These are phyloP conservation scores for Shinisaurus crocodilurus DNA, from an alignment of 2,113 vertebrate genomes.

Conservation along the genomic window DNA sequence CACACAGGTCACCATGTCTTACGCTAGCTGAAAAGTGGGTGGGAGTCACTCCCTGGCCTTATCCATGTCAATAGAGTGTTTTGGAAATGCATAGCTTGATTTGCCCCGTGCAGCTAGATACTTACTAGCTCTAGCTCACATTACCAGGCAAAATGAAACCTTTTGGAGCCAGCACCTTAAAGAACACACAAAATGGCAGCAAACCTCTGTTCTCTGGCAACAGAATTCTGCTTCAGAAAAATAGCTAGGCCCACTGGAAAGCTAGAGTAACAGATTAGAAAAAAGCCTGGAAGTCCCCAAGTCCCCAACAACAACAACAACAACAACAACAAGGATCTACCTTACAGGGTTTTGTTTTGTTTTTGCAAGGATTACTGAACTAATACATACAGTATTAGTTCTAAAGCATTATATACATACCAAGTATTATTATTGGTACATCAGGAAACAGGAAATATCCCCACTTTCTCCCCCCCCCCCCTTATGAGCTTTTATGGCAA, in stretches of 20 bases:
- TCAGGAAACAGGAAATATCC: background rate
- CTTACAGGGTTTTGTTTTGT: no score
- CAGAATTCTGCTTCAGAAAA: background rate
- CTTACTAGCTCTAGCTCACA: background rate
- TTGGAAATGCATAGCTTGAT: no score
- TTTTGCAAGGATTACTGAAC: background rate
- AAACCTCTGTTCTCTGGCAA: background rate
- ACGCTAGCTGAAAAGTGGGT: no score
- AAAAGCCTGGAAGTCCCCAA: background rate
- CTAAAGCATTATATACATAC: background rate
- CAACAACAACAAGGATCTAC: no score
- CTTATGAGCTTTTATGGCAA: background rate
- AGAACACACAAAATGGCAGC: background rate
- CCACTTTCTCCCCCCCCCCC: no score
- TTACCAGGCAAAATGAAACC: background rate
- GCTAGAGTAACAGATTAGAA: background rate
- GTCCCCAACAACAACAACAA: no score
- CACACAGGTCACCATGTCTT: no score
- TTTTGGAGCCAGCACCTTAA: background rate
- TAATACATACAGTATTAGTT: background rate
- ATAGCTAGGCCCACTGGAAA: background rate
- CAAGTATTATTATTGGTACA: background rate
- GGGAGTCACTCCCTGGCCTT: no score
- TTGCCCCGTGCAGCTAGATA: no score
- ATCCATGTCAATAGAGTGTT: no score